Percentiles rank a stretch among this genome's conserved stretches.
Conservation (phyloP, 2,888 invertebrate species). For the Meteorus cinctellus region DNA sequence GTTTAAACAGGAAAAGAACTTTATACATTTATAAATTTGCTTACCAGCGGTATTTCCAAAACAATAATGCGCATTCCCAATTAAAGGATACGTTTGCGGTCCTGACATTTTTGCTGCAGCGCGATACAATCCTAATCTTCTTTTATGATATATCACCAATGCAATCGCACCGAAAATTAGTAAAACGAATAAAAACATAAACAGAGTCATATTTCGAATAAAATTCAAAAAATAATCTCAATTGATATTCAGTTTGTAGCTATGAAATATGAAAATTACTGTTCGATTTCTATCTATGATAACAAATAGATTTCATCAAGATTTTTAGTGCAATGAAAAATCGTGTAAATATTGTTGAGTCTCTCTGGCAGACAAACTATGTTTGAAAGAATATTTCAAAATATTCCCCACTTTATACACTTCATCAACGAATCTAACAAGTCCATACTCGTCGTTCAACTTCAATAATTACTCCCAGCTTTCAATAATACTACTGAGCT, state of each 20-base stretch:
- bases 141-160: conserved; percentile 46
- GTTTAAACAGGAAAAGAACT: neutral
- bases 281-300: too few relatives aligned
- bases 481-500: too few relatives aligned
- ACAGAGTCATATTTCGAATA: conserved; percentile 34
- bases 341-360: too few relatives aligned
- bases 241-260: neutral
- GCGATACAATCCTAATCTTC: conserved; percentile 47
- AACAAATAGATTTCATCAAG: too few relatives aligned
- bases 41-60: conserved; percentile 56
- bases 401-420: too few relatives aligned
- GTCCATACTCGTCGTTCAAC: too few relatives aligned
- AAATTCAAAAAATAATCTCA: neutral
- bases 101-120: conserved; percentile 55
- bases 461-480: too few relatives aligned
- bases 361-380: too few relatives aligned
- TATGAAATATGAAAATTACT: too few relatives aligned
- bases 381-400: too few relatives aligned
- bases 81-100: conserved; percentile 55
- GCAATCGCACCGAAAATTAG: conserved; percentile 44
- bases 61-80: conserved; percentile 58
- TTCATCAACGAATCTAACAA: too few relatives aligned
- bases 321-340: too few relatives aligned
- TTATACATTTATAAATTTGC: neutral
- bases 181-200: conserved; percentile 21